Percentiles rank a stretch among this genome's conserved stretches.
Evolutionary conservation across 2,797 vertebrate genomes (phyloP).

Genomic region (Malacoctenus gilli): DNA sequence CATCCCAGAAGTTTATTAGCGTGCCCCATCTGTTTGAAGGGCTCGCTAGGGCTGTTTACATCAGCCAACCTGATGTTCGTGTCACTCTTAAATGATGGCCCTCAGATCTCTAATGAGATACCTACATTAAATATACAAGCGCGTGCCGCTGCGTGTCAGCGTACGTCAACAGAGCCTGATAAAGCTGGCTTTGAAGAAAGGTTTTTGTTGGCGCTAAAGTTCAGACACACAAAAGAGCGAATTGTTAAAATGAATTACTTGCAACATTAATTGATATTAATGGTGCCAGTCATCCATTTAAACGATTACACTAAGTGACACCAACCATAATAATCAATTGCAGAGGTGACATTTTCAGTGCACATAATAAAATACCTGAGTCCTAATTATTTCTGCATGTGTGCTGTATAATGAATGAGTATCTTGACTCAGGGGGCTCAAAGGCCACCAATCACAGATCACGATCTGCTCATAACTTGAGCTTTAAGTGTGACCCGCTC

Average conservation of each 20-base stretch:
- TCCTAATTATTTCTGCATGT: conserved; percentile 13
- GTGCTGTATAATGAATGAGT: not conserved
- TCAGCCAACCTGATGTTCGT: conserved; percentile 54
- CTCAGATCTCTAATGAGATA: conserved; percentile 38
- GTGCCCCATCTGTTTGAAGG: conserved; percentile 55
- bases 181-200: conserved; percentile 3
- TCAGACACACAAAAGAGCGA: not conserved
- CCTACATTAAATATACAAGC: conserved; percentile 14
- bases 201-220: not conserved
- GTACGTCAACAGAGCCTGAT: conserved; percentile 11
- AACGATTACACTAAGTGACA: conserved; percentile 14
- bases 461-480: not conserved
- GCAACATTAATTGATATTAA: conserved; percentile 12
- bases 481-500: not conserved
- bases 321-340: conserved; percentile 8
- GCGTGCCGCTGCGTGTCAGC: conserved; percentile 15
- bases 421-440: not conserved
- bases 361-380: conserved; percentile 8
- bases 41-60: conserved; percentile 39
- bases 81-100: conserved; percentile 40
- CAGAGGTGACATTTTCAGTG: conserved; percentile 7
- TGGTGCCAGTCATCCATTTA: conserved; percentile 16
- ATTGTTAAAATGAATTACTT: conserved; percentile 23
- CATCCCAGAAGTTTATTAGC: conserved; percentile 58
- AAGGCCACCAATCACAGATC: conserved; percentile 3